Evolutionary conservation across 1,140 invertebrate genomes (phyloP), one percentile per base, ranked within the genome.

Genomic region (Pemphigus obesinymphae): DNA sequence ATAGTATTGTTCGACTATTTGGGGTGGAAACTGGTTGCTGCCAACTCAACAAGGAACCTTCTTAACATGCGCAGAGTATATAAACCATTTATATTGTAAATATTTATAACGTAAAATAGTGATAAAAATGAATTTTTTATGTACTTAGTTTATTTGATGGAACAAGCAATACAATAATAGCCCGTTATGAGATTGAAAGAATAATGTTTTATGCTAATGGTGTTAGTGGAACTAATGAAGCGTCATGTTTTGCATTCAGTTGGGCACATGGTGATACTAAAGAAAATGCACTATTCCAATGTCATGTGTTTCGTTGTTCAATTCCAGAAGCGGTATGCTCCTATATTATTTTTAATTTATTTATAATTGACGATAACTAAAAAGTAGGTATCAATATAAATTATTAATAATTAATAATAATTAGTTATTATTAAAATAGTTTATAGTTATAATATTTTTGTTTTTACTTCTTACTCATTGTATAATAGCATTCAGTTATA

Each of bases 201-300:
- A 99, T 99, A 84, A 89, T 98, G 76, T 97, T 98, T 88, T 99
- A 97, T 88, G 95, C 96, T 13, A 91, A 96, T 61, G 97, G 97
- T 6, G 91, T 93, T n/a, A 90, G 90, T n/a, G 92, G 92, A 80
- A 93, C 93, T 26, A 87, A 89, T 3, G 96, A 97, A 85, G 92
- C 93, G 5, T 91, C 94, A 15, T 99, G 97, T 88, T 99, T 99
- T 89, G 97, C 97, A 48, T 98, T 99, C 87, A 99, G 97, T 0
- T 98, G 95, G 91, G 95, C 95, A 40, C 96, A 98, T 86, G 93
- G 93, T 26, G 94, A 97, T 85, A 94, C 92, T 23, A 90, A 92
- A 84, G 95, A 97, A 86, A 92, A 93, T 11, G 92, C 94, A 50
- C 93, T 98, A 68, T 97, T 97, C 88, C 95, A 98, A 87, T 99